A percentile compares a stretch with the other conserved stretches of the same genome.
Conservation (phyloP, 2,888 invertebrate genomes). For the Physocephala rufipes region DNA sequence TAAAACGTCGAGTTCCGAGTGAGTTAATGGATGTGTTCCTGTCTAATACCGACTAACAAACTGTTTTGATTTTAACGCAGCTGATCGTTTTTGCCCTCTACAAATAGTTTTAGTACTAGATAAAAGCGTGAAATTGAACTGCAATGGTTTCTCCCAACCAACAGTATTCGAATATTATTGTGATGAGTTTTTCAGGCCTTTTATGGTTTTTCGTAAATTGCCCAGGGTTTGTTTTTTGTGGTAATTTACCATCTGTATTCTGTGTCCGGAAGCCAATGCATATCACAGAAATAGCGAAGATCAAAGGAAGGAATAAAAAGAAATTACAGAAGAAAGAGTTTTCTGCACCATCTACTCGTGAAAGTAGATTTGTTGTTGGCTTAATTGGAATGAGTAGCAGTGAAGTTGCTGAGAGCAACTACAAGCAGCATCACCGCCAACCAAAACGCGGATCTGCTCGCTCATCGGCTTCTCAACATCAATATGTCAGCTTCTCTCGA, state of each 20-base stretch:
- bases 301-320: background rate
- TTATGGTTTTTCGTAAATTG: conserved; percentile 10
- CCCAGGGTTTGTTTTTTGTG: background rate
- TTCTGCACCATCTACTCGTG: background rate
- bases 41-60: too few species aligned
- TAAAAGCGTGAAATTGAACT: too few species aligned
- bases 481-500: background rate
- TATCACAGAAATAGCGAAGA: conserved; percentile 14
- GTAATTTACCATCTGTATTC: conserved; percentile 16
- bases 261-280: conserved; percentile 19
- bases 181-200: background rate
- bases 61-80: too few species aligned
- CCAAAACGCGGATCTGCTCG: conserved; percentile 23
- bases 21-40: too few species aligned
- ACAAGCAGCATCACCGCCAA: conserved; percentile 6
- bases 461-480: conserved; percentile 16
- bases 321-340: conserved; percentile 14
- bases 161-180: background rate
- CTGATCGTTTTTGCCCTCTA: background rate
- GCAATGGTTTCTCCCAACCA: background rate
- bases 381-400: background rate
- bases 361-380: background rate
- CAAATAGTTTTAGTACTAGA: background rate
- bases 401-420: background rate
- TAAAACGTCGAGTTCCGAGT: too few species aligned